Evolutionary conservation across 2,113 vertebrate species (phyloP).

Genomic region (Ophiodon elongatus): DNA sequence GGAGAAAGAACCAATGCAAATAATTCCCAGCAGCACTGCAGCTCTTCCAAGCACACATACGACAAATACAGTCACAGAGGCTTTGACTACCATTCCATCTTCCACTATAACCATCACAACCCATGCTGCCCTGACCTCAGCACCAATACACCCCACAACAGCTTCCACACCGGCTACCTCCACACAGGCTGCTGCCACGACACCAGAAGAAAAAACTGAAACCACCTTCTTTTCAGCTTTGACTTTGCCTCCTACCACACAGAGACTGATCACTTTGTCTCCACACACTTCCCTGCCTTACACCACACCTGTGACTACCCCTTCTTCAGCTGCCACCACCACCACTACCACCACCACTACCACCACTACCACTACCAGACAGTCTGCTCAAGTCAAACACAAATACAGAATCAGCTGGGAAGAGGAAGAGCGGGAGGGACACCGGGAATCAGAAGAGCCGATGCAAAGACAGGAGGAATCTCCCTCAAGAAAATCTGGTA

Average conservation of each 20-base stretch:
- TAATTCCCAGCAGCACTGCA: slow-evolving; percentile 13
- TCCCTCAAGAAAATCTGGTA: slow-evolving; percentile 67
- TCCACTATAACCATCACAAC: slow-evolving; percentile 22
- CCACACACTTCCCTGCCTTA: slow-evolving; percentile 8
- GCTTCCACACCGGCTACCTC: slow-evolving; percentile 14
- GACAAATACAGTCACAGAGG: background rate
- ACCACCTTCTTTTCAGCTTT: background rate
- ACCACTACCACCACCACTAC: slow-evolving; percentile 5
- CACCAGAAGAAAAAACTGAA: slow-evolving; percentile 26
- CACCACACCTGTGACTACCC: slow-evolving; percentile 39
- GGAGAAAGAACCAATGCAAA: slow-evolving; percentile 29
- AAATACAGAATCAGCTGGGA: slow-evolving; percentile 80
- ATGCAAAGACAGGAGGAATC: slow-evolving; percentile 61
- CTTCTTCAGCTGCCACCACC: slow-evolving; percentile 29
- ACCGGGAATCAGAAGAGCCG: slow-evolving; percentile 34
- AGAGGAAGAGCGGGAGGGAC: slow-evolving; percentile 51
- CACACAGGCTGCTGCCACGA: slow-evolving; percentile 32
- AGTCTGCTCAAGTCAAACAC: slow-evolving; percentile 39
- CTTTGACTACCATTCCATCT: background rate
- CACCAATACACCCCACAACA: background rate
- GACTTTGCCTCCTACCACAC: slow-evolving; percentile 31
- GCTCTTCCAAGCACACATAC: background rate
- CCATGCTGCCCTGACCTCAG: slow-evolving; percentile 16
- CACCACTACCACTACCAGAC: background rate
- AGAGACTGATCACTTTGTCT: slow-evolving; percentile 10